Evolutionary conservation across 2,888 invertebrate species (phyloP), one percentile per base, ranked within the genome.

Genomic region (Camponotus fellah): DNA sequence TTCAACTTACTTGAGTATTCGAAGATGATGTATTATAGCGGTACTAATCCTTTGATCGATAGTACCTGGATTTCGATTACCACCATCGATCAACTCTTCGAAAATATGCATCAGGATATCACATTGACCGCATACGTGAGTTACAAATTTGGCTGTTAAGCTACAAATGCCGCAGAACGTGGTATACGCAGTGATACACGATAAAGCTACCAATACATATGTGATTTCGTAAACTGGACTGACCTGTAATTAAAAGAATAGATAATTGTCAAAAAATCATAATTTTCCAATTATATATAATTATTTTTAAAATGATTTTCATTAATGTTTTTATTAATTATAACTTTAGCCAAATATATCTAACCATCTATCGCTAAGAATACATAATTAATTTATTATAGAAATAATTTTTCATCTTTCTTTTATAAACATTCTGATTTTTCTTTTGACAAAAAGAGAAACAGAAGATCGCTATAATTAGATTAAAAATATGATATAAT

Each of bases 101-200:
- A 89, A 77, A 49, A 80, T 34, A 32, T 60, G 60, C 60, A 77
- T 81, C 10, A 89, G 72, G 14, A 89, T 86, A n/a, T 85, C 34
- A 32, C 83, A 81, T 60, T 89, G 89, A 26, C 88, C 86, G 14
- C 85, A 89, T 17, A 82, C 79, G 66, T 89, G 90, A 46, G 74
- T 84, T 4, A 88, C 84, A 43, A 88, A 85, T 32, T 83, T 46
- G 6, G 83, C 85, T 0, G 87, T 84, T 3, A 89, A 81, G 81
- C 83, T 86, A 53, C 82, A 87, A 6, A 74, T 65, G 9, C 77
- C 79, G 21, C 71, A 58, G 1, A 86, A 66, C 0, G 83, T 79
- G 3, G 85, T 77, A 26, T 83, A 75, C 56, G 85, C 53, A 32
- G 84, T 46, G 14, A 81, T 79, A 8, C 72, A 84, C 6, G 74